Percentiles rank a stretch among this genome's conserved stretches.
phyloP scores from a whole-genome alignment of 92 coral and sea anemone species.

The Porites cylindrica region DNA sequence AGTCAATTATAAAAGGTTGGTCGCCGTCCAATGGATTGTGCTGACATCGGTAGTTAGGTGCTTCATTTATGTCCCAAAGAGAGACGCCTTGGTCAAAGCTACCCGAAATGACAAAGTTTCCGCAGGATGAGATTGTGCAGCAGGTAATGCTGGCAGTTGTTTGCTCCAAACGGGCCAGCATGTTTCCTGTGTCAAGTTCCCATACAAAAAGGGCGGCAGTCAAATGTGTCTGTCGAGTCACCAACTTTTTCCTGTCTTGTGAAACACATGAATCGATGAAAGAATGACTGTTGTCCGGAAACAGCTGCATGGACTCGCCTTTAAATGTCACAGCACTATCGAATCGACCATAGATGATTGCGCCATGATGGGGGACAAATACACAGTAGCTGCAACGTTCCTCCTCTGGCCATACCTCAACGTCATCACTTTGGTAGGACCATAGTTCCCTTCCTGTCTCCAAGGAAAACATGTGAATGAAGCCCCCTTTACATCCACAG shows the following conservation, averaged over 20 bases:
- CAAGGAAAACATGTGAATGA: slow-evolving; percentile 61
- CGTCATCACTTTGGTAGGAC: slow-evolving; percentile 23
- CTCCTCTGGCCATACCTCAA: slow-evolving; percentile 67
- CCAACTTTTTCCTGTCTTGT: slow-evolving; percentile 48
- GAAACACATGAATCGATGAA: slow-evolving; percentile 64
- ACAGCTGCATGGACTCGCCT: slow-evolving; percentile 21
- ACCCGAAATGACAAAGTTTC: slow-evolving; percentile 58
- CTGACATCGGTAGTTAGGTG: background rate
- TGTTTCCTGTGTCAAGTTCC: slow-evolving; percentile 49
- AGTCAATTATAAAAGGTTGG: slow-evolving; percentile 44
- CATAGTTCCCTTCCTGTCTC: slow-evolving; percentile 67
- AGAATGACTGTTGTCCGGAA: slow-evolving; percentile 39
- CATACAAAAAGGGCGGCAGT: slow-evolving; percentile 53
- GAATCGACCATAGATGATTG: slow-evolving; percentile 57
- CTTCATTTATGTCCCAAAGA: slow-evolving; percentile 41
- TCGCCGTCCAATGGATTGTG: slow-evolving; percentile 15
- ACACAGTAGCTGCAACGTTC: slow-evolving; percentile 62
- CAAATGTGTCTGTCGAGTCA: slow-evolving; percentile 51
- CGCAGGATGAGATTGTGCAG: slow-evolving; percentile 58
- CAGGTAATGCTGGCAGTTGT: slow-evolving; percentile 50
- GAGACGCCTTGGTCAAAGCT: slow-evolving; percentile 65
- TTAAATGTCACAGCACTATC: slow-evolving; percentile 37
- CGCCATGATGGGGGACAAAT: slow-evolving; percentile 51
- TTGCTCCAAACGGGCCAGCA: slow-evolving; percentile 23
- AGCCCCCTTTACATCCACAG: slow-evolving; percentile 65